Conservation (phyloP, 2,797 vertebrate species). For the Microctenopoma steveboyesi region DNA sequence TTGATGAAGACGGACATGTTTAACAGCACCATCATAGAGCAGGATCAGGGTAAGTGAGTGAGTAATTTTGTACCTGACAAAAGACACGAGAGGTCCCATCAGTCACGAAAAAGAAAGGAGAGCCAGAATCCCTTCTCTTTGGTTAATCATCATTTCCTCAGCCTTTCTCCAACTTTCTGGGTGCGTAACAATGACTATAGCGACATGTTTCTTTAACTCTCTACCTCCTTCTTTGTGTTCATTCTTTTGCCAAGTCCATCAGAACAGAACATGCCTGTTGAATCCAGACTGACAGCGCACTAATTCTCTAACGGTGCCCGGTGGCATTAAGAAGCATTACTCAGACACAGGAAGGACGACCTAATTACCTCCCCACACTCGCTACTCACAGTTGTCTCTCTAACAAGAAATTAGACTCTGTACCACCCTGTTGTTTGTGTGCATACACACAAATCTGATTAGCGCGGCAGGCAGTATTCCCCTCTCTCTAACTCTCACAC, state of each 20-base stretch:
- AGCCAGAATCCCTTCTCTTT: conserved; percentile 28
- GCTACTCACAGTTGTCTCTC: conserved; percentile 32
- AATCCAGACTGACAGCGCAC: conserved; percentile 11
- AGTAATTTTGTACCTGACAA: conserved; percentile 59
- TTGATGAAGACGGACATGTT: conserved; percentile 35
- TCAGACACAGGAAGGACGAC: conserved; percentile 22
- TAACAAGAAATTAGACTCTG: conserved; percentile 24
- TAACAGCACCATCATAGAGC: conserved; percentile 40
- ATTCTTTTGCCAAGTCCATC: conserved; percentile 2
- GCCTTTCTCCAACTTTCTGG: neutral
- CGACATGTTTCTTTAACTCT: neutral
- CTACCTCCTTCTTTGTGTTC: neutral
- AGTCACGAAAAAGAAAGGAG: conserved; percentile 28
- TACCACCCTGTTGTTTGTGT: conserved; percentile 15
- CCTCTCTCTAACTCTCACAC: neutral
- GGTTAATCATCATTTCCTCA: conserved; percentile 17
- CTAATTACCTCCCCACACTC: conserved; percentile 43
- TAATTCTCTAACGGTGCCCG: conserved; percentile 26
- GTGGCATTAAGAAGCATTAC: conserved; percentile 33
- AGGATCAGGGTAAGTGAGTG: conserved; percentile 30
- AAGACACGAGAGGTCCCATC: conserved; percentile 42
- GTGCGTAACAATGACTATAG: neutral
- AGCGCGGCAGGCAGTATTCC: neutral
- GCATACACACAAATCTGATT: conserved; percentile 4
- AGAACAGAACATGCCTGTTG: conserved; percentile 5